Percentiles rank a stretch among this genome's conserved stretches.
Conservation (phyloP, 2,888 invertebrate genomes). For the Malacosoma neustria region DNA sequence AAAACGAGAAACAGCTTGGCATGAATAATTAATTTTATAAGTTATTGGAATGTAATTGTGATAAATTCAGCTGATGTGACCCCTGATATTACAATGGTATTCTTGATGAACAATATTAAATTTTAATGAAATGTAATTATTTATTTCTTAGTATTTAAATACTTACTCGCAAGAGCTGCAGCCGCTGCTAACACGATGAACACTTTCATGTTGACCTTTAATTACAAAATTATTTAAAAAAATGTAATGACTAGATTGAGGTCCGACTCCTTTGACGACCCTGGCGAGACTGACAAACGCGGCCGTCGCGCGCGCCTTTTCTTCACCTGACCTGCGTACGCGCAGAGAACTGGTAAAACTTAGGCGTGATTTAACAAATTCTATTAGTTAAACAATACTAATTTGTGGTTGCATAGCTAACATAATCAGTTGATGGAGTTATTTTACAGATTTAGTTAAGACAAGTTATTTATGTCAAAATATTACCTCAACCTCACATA, state of each 20-base stretch:
- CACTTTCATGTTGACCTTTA: slow-evolving; percentile 68
- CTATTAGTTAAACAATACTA: slow-evolving; percentile 48
- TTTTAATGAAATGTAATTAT: too few species aligned
- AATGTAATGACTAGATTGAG: slow-evolving; percentile 64
- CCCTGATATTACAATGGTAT: too few species aligned
- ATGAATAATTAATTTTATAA: slow-evolving; percentile 6
- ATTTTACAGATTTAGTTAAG: slow-evolving; percentile 14
- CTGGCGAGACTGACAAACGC: slow-evolving; percentile 59
- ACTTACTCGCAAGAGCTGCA: slow-evolving; percentile 67
- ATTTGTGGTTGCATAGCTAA: slow-evolving; percentile 29
- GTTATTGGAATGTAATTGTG: too few species aligned
- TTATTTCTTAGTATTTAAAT: too few species aligned
- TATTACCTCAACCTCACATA: too few species aligned
- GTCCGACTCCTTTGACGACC: slow-evolving; percentile 62
- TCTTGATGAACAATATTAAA: too few species aligned
- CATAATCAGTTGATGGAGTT: slow-evolving; percentile 27
- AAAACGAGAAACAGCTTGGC: slow-evolving; percentile 1
- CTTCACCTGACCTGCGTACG: slow-evolving; percentile 52
- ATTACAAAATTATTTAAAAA: slow-evolving; percentile 33
- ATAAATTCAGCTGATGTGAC: too few species aligned
- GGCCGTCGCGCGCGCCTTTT: slow-evolving; percentile 63
- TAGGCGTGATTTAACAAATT: slow-evolving; percentile 56
- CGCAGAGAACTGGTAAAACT: slow-evolving; percentile 60
- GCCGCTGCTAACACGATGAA: slow-evolving; percentile 63
- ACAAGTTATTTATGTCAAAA: too few species aligned